Evolutionary conservation across 2,888 invertebrate genomes (phyloP), one percentile per base, ranked within the genome.

Genomic region (Sycophila texana): DNA sequence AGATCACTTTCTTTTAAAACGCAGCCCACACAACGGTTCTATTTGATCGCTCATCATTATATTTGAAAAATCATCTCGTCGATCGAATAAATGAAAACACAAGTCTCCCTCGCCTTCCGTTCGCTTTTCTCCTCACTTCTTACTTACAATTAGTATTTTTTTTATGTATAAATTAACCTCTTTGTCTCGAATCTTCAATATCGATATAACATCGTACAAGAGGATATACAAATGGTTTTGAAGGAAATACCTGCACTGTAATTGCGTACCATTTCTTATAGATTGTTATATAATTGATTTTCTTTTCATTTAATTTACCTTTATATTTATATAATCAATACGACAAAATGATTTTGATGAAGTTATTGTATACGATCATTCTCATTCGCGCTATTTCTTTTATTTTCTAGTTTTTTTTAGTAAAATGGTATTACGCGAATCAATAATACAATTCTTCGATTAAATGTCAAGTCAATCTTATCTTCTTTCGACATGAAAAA

Each of bases 311-410:
- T 47, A 53, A 13, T 74, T 74, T 67, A 71, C 60, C 14, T 66
- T 51, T 61, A 74, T 72, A 47, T 74, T 60, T 30, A 63, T 77
- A 71, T 77, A 76, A 71, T 71, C 70, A 68, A 68, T 76, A 72
- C 76, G 76, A 78, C 58, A 81, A 79, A 79, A 74, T 75, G 78
- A 73, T 81, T 78, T 79, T 65, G 68, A 79, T 81, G 72, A 74
- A 80, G 55, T 74, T 79, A 61, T 71, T 47, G 57, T 74, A 74
- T 72, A 61, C 61, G 39, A 30, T 18, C 63, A 18, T 49, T 63
- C 74, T 22, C 18, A 55, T 76, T 70, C 51, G 76, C 67, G 39
- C 63, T 57, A 30, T 65, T 7, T 49, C 53, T 49, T 57, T 22
- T 47, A 53, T 55, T 71, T 51, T 18, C 60, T 67, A 58, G 58